A percentile compares a stretch with the other conserved stretches of the same genome.
These are phyloP conservation scores for Cryptotermes secundus DNA, from an alignment of 1,140 invertebrate genomes.

Conservation along the genomic window DNA sequence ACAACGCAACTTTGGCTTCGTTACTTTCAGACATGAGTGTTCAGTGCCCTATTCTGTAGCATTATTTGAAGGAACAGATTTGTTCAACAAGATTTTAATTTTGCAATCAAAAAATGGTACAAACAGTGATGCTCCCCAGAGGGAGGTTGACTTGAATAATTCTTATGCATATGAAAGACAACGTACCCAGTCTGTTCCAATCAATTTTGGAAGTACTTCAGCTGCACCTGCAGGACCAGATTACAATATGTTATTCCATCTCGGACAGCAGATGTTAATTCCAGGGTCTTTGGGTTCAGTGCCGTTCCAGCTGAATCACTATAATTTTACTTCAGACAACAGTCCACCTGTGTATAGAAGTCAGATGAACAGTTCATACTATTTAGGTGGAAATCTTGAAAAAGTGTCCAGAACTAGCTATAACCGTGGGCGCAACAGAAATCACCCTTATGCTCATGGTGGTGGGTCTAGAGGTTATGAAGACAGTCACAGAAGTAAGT, in stretches of 20 bases:
- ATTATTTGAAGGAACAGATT: slow-evolving; percentile 61
- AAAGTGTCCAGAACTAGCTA: background rate
- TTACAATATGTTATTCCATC: slow-evolving; percentile 39
- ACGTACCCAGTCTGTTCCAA: background rate
- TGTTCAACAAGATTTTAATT: slow-evolving; percentile 50
- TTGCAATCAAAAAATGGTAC: slow-evolving; percentile 21
- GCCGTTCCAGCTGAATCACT: background rate
- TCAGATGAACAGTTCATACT: background rate
- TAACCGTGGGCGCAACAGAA: background rate
- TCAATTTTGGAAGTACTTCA: background rate
- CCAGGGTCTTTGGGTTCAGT: background rate
- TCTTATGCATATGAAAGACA: no score
- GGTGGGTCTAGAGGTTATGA: slow-evolving; percentile 10
- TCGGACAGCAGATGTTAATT: slow-evolving; percentile 45
- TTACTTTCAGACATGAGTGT: slow-evolving; percentile 69
- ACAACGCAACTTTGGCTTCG: slow-evolving; percentile 67
- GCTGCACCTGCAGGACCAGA: slow-evolving; percentile 19
- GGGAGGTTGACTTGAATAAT: background rate
- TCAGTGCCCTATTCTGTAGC: slow-evolving; percentile 73
- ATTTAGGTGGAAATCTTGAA: slow-evolving; percentile 23
- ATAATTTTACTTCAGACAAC: background rate
- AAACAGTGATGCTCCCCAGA: background rate
- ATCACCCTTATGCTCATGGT: slow-evolving; percentile 19
- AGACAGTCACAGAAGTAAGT: background rate
- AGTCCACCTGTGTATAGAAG: slow-evolving; percentile 15